A percentile compares a stretch with the other conserved stretches of the same genome.
These are phyloP conservation scores for Megaustenia siamemsis DNA, from an alignment of 2,888 invertebrate species.

Conservation along the genomic window DNA sequence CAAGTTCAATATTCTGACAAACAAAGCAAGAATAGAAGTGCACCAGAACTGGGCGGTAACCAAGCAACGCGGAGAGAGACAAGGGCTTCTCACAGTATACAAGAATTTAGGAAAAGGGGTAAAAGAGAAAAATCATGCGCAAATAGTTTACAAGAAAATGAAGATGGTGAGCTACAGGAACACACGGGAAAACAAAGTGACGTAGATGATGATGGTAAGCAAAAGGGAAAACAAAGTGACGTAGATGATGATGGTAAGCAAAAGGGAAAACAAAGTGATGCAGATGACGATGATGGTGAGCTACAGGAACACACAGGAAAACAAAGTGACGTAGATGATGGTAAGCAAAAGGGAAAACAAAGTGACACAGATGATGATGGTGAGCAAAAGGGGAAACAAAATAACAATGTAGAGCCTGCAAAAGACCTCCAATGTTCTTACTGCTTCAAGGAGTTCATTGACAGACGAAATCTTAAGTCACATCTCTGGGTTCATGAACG, in stretches of 20 bases:
- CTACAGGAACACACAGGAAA: neutral
- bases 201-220: neutral
- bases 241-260: too few relatives aligned
- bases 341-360: neutral
- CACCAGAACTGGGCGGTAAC: too few relatives aligned
- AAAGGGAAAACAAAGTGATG: neutral
- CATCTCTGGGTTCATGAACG: constrained; percentile 45
- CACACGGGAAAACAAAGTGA: neutral
- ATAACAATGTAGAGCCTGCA: too few relatives aligned
- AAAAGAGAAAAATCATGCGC: too few relatives aligned
- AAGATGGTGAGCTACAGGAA: neutral
- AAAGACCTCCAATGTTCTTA: constrained; percentile 39
- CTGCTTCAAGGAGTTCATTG: constrained; percentile 38
- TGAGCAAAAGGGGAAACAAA: neutral
- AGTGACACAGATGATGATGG: neutral
- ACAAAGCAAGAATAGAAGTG: neutral
- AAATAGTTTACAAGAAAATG: too few relatives aligned
- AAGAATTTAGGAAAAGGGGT: too few relatives aligned
- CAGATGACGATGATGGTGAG: neutral
- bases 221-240: neutral
- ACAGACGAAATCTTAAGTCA: constrained; percentile 43
- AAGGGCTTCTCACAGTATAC: too few relatives aligned
- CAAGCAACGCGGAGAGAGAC: too few relatives aligned
- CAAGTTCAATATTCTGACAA: neutral
- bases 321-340: neutral